A percentile compares a stretch with the other conserved stretches of the same genome.
Evolutionary conservation across 1,140 invertebrate genomes (phyloP).

Genomic region (Drosophila oshimai): DNA sequence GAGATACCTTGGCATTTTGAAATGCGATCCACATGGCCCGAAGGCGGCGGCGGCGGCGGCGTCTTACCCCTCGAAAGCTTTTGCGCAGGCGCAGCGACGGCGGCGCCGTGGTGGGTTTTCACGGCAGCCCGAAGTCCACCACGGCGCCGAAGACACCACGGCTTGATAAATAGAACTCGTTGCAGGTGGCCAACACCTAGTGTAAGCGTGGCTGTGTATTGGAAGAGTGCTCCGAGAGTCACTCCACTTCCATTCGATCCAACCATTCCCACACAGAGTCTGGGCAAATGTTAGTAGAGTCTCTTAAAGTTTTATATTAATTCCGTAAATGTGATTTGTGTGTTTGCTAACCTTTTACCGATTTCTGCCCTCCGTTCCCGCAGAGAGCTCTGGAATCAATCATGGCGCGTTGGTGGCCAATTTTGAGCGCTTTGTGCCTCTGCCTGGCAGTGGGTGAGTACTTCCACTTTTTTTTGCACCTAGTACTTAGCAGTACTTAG

Average conservation of each 20-base stretch:
- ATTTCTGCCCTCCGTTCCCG: conserved; percentile 21
- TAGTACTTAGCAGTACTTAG: conserved; percentile 9
- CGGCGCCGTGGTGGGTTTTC: conserved; percentile 25
- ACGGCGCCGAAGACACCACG: conserved; percentile 53
- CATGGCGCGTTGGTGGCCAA: conserved; percentile 77
- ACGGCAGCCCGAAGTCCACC: conserved; percentile 49
- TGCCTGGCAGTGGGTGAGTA: conserved; percentile 77
- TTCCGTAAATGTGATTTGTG: conserved; percentile 16
- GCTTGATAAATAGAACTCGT: conserved; percentile 83
- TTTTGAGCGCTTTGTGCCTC: conserved; percentile 71
- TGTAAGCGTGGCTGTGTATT: conserved; percentile 83
- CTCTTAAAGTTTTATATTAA: not conserved
- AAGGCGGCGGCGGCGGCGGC: not conserved
- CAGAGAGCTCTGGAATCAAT: conserved; percentile 59
- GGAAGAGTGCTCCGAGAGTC: conserved; percentile 74
- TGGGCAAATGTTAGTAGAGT: conserved; percentile 57
- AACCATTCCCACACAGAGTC: conserved; percentile 38
- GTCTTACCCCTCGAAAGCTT: conserved; percentile 61
- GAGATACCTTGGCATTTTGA: conserved; percentile 58
- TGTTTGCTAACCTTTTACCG: conserved; percentile 43
- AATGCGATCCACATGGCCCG: conserved; percentile 58
- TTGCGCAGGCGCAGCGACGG: conserved; percentile 45
- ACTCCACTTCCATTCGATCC: conserved; percentile 47
- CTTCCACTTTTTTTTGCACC: not conserved
- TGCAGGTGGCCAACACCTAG: conserved; percentile 82